A percentile compares a stretch with the other conserved stretches of the same genome.
phyloP scores from a whole-genome alignment of 2,113 vertebrate species.

The Sebastes fasciatus region DNA sequence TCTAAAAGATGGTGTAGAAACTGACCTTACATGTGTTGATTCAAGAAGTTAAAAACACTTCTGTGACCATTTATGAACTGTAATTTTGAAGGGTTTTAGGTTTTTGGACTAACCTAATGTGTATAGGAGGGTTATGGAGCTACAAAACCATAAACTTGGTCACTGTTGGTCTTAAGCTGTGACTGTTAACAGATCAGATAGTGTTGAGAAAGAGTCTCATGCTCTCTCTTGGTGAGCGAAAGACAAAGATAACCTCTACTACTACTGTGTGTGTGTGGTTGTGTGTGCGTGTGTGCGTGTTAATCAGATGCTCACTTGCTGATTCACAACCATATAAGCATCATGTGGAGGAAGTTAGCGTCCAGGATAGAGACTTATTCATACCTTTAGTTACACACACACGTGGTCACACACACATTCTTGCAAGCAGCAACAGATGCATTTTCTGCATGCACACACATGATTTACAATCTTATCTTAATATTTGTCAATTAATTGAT shows the following conservation, averaged over 20 bases:
- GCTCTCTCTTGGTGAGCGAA: not conserved
- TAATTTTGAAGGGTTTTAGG: not conserved
- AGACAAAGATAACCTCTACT: not conserved
- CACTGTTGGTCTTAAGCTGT: not conserved
- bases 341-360: constrained; percentile 80
- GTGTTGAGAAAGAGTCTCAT: not conserved
- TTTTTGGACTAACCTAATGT: no score
- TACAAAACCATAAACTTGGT: not conserved
- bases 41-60: not conserved
- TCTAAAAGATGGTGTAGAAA: not conserved
- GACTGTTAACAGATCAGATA: not conserved
- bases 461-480: no score
- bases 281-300: constrained; percentile 22
- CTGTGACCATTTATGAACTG: not conserved
- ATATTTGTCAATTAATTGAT: not conserved
- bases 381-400: constrained; percentile 8
- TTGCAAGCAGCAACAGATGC: not conserved
- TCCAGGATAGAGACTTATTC: constrained; percentile 58
- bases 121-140: not conserved
- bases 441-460: not conserved
- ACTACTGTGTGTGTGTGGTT: constrained; percentile 1
- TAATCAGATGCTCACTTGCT: constrained; percentile 56
- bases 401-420: not conserved
- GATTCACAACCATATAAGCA: constrained; percentile 63
- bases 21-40: not conserved